Base-by-base conservation (phyloP, 2,113 vertebrate genomes). In the Bos javanicus region DNA sequence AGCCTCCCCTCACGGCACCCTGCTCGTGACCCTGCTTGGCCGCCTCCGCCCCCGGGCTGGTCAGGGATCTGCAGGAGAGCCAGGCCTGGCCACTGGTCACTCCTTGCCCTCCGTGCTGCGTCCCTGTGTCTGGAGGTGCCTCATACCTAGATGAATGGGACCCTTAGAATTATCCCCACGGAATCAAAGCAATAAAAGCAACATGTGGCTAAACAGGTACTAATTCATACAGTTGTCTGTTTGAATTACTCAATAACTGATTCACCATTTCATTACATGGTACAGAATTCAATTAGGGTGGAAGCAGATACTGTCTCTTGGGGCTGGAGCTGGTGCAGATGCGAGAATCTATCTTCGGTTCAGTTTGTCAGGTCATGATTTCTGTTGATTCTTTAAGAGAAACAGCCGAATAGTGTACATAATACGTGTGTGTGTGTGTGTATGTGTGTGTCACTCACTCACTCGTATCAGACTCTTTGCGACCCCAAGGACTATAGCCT, bases 241-340 rank as follows among this genome's bases (percentile, higher is more conserved):
- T 97, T 97, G 98, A 97, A 94, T 97, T 96, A 94, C 81, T 98
- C 91, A 71, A 1, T 98, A 99, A 99, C 98, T 98, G 98, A 98
- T 98, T 98, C 94, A 96, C 98, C 98, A 98, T 98, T 98, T 98
- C 97, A 96, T 98, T 98, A 97, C 5, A 0, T 81, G 95, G 95
- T 96, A 91, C 90, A 64, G 96, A 98, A 99, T 97, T 98, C 97
- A 98, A 62, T 99, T 98, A 98, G 86, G 91, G 62, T 95, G 94
- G 96, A 97, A 98, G 94, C 97, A 98, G 98, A 98, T 85, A 74
- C 64, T 90, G 95, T 98, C 98, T 98, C 95, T 60, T 90, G 98
- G 98, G 97, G 94, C 87, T 94, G 80, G 96, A 97, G 97, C 97
- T 95, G 59, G 92, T 95, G 97, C 91, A 97, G 97, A 85, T 95